Base-by-base conservation (phyloP, 2,797 vertebrate species). In the Gambusia yucatana region DNA sequence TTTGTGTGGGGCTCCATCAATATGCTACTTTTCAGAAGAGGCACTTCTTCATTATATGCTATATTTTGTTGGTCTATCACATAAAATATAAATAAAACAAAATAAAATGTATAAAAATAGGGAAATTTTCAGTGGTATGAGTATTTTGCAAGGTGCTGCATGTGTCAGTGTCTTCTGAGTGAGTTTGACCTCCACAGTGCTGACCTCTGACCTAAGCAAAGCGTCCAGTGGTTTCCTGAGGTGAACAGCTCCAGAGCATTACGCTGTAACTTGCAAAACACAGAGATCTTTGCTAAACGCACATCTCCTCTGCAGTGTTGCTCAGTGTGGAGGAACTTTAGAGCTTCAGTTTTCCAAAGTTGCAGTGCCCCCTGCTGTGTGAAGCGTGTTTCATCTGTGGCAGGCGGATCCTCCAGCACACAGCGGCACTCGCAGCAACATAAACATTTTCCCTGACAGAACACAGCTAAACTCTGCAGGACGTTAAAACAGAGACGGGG, bases 351-450 rank as follows among this genome's bases (percentile, higher is more conserved):
- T 91, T 90, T 85, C 57, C 84, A 89, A 88, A 91, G 88, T 88
- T 86, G 86, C 82, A 91, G 84, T 91, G 92, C 92, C 92, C 90
- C 88, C 92, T 94, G 83, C 88, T 92, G 94, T 83, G 82, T 61
- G 11, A 14, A 91, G 41, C 30, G 33, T 1, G 67, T 72, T 79
- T 84, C 57, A 61, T 79, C 63, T 80, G 77, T 80, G 81, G 81
- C 79, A 77, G 73, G 39, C 69, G 70, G 41, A 65, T 52, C 55
- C 39, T 63, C 39, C 4, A 70, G 77, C 81, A 82, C 33, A 50
- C 17, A 17, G 46, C 57, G 59, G 43, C 73, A 75, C n/a, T 78
- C 73, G 80, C 63, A 80, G 82, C 33, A 74, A 80, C 70, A 78
- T 41, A n/a, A 74, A 75, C 11, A 2, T 20, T 73, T 79, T 76